phyloP scores from a whole-genome alignment of 2,797 vertebrate genomes.

The Meriones psammophilus region DNA sequence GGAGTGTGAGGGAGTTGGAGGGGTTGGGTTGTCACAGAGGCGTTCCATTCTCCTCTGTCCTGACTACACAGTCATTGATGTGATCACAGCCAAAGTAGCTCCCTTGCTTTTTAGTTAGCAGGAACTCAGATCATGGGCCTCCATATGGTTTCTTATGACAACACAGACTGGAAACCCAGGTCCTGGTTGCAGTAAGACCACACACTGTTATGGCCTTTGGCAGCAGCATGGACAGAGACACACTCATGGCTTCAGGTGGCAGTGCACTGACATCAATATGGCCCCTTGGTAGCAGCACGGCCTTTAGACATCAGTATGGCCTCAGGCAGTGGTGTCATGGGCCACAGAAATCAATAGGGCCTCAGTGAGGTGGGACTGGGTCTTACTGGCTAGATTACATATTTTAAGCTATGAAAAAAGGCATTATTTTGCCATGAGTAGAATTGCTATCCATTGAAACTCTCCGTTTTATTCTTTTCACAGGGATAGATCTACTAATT shows the following conservation, averaged over 20 bases:
- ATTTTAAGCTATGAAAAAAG: background rate
- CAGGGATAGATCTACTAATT: background rate
- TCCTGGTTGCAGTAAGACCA: background rate
- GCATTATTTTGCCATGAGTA: background rate
- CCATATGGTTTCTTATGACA: background rate
- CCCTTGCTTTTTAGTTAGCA: background rate
- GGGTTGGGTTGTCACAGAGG: background rate
- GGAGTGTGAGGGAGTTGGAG: background rate
- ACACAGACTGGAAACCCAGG: background rate
- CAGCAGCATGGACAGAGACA: background rate
- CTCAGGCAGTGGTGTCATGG: background rate
- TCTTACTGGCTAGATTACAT: background rate
- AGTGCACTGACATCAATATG: background rate
- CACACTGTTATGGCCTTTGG: background rate
- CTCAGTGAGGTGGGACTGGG: background rate
- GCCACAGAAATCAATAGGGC: background rate
- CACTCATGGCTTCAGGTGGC: background rate
- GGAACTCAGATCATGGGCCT: too few species aligned
- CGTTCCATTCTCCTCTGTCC: background rate
- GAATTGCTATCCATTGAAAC: background rate
- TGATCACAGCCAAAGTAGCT: background rate
- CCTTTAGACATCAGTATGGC: background rate
- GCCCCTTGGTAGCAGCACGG: background rate
- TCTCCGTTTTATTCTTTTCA: background rate
- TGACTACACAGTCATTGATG: too few species aligned